These are phyloP conservation scores for Adoxophyes honmai DNA, from an alignment of 1,140 invertebrate species.

Conservation along the genomic window DNA sequence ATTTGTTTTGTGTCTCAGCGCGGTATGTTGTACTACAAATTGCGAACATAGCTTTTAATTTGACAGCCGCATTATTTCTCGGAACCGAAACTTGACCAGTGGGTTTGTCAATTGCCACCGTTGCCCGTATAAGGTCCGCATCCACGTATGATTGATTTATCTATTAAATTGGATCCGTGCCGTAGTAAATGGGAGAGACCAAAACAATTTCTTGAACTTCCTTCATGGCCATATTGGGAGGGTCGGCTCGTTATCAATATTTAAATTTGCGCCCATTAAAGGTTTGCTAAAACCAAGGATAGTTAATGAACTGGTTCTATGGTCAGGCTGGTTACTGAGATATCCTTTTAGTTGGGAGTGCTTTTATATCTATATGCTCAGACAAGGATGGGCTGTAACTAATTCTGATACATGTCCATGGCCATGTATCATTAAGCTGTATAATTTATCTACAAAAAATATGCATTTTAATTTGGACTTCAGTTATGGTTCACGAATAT, in stretches of 20 bases:
- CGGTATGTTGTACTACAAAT: background rate
- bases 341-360: no score
- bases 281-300: background rate
- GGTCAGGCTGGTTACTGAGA: background rate
- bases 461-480: no score
- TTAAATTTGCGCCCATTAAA: slow-evolving; percentile 4
- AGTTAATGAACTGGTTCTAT: slow-evolving; percentile 6
- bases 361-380: no score
- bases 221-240: background rate
- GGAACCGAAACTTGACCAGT: background rate
- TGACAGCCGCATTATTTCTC: background rate
- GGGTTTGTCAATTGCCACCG: slow-evolving; percentile 2
- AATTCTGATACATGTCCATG: no score
- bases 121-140: background rate
- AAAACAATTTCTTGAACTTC: slow-evolving; percentile 5
- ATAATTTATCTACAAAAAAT: no score
- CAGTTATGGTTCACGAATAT: no score
- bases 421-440: no score
- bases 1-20: no score
- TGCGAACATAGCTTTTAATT: background rate
- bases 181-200: background rate
- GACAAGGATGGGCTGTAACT: no score
- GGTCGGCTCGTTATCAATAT: slow-evolving; percentile 1
- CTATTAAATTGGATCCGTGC: slow-evolving; percentile 7
- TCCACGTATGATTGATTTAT: slow-evolving; percentile 14